Evolutionary conservation across 2,888 invertebrate genomes (phyloP).

Genomic region (Theretra japonica): DNA sequence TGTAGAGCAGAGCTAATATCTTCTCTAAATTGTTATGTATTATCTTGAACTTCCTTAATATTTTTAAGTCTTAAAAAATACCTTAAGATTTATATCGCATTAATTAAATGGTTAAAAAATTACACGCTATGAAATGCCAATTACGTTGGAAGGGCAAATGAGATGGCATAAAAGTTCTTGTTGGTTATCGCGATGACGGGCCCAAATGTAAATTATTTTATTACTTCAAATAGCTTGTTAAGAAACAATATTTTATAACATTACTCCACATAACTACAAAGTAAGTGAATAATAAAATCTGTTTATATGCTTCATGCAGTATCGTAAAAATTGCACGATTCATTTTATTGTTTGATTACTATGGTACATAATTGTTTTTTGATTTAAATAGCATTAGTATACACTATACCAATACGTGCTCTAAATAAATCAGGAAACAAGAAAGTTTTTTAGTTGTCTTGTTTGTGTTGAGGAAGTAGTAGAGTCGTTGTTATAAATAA

Average conservation of each 20-base stretch:
- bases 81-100: background rate
- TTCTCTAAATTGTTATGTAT: no score
- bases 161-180: background rate
- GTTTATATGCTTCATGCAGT: background rate
- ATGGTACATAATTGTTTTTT: no score
- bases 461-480: no score
- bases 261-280: conserved; percentile 50
- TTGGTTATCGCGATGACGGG: background rate
- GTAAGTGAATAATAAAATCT: conserved; percentile 23
- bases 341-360: no score
- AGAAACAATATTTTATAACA: conserved; percentile 50
- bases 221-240: conserved; percentile 39
- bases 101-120: conserved; percentile 1
- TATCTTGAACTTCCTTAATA: no score
- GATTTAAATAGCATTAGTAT: no score
- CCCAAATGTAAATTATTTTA: conserved; percentile 19
- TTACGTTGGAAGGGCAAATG: background rate
- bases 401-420: no score
- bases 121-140: conserved; percentile 7
- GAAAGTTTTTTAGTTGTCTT: no score
- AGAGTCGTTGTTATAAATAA: no score
- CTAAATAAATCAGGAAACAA: no score
- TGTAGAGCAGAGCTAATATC: no score
- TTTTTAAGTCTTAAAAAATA: background rate
- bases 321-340: background rate